These are phyloP conservation scores for Eupristina koningsbergeri DNA, from an alignment of 1,140 invertebrate species.

Conservation along the genomic window DNA sequence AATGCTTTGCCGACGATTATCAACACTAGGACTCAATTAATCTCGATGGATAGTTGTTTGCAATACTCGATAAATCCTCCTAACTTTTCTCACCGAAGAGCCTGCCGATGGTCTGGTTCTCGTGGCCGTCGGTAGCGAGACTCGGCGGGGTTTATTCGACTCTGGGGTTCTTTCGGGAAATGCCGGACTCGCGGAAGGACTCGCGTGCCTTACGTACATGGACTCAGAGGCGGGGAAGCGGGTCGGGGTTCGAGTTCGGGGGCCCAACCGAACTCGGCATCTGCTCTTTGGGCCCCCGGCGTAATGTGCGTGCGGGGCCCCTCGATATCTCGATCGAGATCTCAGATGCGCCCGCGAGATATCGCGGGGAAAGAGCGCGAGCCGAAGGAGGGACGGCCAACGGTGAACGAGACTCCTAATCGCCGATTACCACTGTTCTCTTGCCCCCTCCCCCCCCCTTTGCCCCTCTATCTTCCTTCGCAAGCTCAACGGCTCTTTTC, in stretches of 20 bases:
- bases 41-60: too few relatives aligned
- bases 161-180: neutral
- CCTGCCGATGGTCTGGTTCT: too few relatives aligned
- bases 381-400: conserved; percentile 2
- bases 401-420: conserved; percentile 42
- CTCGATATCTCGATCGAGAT: conserved; percentile 67
- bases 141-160: too few relatives aligned
- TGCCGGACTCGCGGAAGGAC: neutral
- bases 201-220: neutral
- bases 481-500: neutral
- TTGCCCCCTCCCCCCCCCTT: neutral
- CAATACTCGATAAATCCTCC: too few relatives aligned
- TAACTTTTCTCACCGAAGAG: too few relatives aligned
- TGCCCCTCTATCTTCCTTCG: neutral
- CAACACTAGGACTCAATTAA: too few relatives aligned
- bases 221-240: neutral
- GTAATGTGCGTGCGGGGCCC: conserved; percentile 58
- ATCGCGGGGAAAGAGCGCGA: conserved; percentile 61
- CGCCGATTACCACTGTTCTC: conserved; percentile 35
- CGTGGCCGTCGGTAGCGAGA: too few relatives aligned
- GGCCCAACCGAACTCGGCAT: conserved; percentile 69
- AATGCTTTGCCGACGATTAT: too few relatives aligned
- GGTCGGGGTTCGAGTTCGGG: conserved; percentile 41
- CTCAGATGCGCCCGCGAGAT: conserved; percentile 70
- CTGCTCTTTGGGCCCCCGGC: conserved; percentile 57